Evolutionary conservation across 2,113 vertebrate species (phyloP).

Genomic region (Pseudonaja textilis): DNA sequence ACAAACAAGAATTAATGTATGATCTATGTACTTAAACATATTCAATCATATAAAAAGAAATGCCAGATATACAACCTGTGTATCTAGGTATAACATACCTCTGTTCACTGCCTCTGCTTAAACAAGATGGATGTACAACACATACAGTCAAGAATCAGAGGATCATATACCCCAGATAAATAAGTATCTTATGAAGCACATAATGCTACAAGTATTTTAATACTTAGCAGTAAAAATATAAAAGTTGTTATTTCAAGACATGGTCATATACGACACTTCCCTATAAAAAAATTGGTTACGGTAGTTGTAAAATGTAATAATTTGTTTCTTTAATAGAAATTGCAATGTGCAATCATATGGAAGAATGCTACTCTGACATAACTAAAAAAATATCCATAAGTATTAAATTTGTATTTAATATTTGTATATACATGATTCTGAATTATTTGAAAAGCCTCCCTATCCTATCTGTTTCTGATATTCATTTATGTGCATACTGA

Average conservation of each 20-base stretch:
- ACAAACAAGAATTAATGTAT: conserved; percentile 64
- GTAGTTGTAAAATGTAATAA: neutral
- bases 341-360: neutral
- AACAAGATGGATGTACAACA: neutral
- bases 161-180: neutral
- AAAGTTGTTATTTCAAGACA: neutral
- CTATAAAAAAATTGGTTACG: neutral
- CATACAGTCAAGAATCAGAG: neutral
- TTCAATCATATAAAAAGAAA: conserved; percentile 50
- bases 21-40: conserved; percentile 51
- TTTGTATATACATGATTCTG: neutral
- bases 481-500: neutral
- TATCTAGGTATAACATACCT: neutral
- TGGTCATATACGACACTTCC: neutral
- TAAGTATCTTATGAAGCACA: neutral
- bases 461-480: neutral
- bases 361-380: neutral
- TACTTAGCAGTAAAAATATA: neutral
- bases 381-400: neutral
- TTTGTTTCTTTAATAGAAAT: neutral
- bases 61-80: neutral
- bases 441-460: neutral
- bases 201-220: neutral
- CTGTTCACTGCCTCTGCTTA: neutral
- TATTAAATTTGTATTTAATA: neutral